Evolutionary conservation across 2,113 vertebrate species (phyloP).

Genomic region (Ciconia stormi): DNA sequence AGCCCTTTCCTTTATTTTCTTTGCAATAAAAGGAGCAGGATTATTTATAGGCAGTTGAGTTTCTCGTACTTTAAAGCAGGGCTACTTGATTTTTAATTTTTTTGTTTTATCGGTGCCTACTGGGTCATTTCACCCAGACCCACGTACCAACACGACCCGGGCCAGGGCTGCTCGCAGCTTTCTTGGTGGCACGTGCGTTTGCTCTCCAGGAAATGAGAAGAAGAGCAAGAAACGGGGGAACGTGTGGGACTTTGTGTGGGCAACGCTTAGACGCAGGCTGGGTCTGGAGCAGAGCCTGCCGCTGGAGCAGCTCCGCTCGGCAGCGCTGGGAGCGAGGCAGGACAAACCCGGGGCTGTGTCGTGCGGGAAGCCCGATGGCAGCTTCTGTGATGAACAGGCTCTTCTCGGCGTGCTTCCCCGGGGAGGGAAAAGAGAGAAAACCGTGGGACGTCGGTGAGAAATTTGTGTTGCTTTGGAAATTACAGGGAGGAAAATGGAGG

Average conservation of each 20-base stretch:
- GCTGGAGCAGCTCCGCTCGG: background rate
- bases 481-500: background rate
- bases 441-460: background rate
- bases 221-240: background rate
- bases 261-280: fast-evolving
- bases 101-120: too few relatives aligned
- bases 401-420: background rate
- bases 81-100: background rate
- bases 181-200: background rate
- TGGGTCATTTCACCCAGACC: background rate
- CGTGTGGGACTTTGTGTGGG: fast-evolving
- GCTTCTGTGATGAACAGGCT: background rate
- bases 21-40: background rate
- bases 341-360: fast-evolving
- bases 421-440: background rate
- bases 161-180: background rate
- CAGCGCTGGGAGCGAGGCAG: background rate
- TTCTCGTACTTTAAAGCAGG: background rate
- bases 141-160: fast-evolving
- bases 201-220: background rate
- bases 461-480: background rate
- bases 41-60: background rate
- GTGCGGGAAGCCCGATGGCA: fast-evolving
- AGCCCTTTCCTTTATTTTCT: too few relatives aligned
- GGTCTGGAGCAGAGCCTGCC: background rate